A percentile compares a stretch with the other conserved stretches of the same genome.
phyloP scores from a whole-genome alignment of 92 coral and sea anemone genomes.

The Chrysogorgia sp. region DNA sequence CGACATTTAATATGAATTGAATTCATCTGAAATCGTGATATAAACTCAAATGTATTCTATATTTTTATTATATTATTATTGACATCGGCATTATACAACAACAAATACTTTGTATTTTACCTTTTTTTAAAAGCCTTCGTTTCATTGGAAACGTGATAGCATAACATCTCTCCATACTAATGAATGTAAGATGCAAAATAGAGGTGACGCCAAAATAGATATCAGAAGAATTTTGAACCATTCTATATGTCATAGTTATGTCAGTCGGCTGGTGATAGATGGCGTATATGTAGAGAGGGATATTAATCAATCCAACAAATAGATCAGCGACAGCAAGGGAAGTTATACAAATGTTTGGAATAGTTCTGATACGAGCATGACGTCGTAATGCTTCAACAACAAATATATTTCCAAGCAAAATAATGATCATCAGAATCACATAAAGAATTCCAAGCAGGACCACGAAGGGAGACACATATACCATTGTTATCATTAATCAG shows the following conservation, averaged over 20 bases:
- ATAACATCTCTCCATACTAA: slow-evolving; percentile 94
- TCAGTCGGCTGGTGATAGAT: not conserved
- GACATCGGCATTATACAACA: no score
- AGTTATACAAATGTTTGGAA: not conserved
- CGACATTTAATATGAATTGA: no score
- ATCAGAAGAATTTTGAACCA: slow-evolving; percentile 50
- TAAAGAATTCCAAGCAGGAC: not conserved
- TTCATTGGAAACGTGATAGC: slow-evolving; percentile 85
- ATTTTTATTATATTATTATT: no score
- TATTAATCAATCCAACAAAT: not conserved
- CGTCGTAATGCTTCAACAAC: not conserved
- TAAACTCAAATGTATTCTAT: no score
- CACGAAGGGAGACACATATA: not conserved
- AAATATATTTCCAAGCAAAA: not conserved
- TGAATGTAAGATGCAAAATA: slow-evolving; percentile 83
- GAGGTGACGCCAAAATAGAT: slow-evolving; percentile 88
- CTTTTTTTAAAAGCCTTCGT: slow-evolving; percentile 76
- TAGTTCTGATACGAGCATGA: not conserved
- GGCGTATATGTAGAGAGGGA: not conserved
- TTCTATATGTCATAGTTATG: no score
- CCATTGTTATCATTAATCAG: not conserved
- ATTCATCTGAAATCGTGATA: no score
- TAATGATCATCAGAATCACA: not conserved
- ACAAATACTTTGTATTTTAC: slow-evolving; percentile 50
- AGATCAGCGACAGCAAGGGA: slow-evolving; percentile 5